Evolutionary conservation across 2,113 vertebrate species (phyloP), one percentile per base, ranked within the genome.

Genomic region (Nyctereutes procyonoides): DNA sequence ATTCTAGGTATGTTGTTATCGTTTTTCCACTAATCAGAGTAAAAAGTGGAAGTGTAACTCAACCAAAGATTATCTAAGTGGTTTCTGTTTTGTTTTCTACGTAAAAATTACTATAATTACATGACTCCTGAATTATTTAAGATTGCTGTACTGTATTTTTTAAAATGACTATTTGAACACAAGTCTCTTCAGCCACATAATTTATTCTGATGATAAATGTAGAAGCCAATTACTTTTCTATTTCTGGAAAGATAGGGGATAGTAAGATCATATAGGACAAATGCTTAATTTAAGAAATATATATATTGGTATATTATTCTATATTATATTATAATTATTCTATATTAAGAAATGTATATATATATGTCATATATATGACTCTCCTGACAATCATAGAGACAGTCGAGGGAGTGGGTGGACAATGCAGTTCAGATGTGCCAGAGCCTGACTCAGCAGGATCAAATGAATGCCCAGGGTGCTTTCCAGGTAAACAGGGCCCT

Each of bases 11-110:
- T 20, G 38, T 84, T 92, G 32, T 85, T 92, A 85, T 58, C 6
- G 65, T 81, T 93, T 88, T 88, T 90, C 19, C n/a, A 58, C 79
- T 81, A 94, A 82, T 35, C 30, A 88, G 53, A 63, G 14, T 84
- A 3, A 16, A 69, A 69, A n/a, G 32, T 69, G 16, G 65, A 94
- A 90, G 14, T 63, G 60, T 77, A 60, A 65, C 38, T 91, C 48
- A 94, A 76, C 17, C 83, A 62, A 91, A 83, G 43, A 93, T n/a
- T 32, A 80, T 53, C 48, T 79, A 56, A 63, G 51, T 92, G 26
- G 69, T 69, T 80, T 94, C 74, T 80, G 56, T 90, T 94, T 71
- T 94, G 51, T 90, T 89, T 96, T 89, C 83, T 76, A 15, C 65
- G 89, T 89, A 58, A 95, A 94, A 86, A 60, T 79, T 26, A 77